Evolutionary conservation across 2,113 vertebrate genomes (phyloP).

Genomic region (Castor canadensis): DNA sequence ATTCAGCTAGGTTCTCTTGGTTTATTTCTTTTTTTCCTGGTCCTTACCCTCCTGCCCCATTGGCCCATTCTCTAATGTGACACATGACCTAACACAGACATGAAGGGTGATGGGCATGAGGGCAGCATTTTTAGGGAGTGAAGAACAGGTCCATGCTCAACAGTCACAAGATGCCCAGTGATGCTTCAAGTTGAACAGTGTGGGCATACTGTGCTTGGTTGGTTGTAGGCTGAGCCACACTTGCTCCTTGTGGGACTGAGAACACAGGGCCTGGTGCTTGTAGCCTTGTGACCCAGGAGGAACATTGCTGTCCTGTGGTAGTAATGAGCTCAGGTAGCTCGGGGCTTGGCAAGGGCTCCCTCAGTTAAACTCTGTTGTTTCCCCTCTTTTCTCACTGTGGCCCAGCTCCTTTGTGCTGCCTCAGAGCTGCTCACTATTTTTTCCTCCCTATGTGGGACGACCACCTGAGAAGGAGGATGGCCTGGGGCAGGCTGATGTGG

Average conservation of each 20-base stretch:
- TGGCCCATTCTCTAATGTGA: fast-evolving
- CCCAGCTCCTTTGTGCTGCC: too few relatives aligned
- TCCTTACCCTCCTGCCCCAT: fast-evolving
- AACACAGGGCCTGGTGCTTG: not conserved
- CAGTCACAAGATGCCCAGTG: fast-evolving
- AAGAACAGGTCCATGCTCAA: fast-evolving
- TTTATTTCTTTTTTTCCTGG: not conserved
- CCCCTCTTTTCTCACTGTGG: not conserved
- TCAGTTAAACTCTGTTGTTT: not conserved
- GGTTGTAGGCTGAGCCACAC: fast-evolving
- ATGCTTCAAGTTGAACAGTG: not conserved
- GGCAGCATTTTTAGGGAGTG: not conserved
- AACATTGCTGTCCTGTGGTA: not conserved
- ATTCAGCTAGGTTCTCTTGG: not conserved
- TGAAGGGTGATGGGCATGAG: not conserved
- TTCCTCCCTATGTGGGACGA: not conserved
- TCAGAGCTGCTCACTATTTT: not conserved
- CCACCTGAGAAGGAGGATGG: fast-evolving
- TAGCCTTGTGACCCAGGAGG: fast-evolving
- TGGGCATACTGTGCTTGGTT: fast-evolving
- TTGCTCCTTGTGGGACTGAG: not conserved
- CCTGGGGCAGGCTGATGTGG: not conserved
- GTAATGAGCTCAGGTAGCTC: fast-evolving
- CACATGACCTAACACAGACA: too few relatives aligned
- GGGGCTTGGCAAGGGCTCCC: not conserved